A percentile compares a stretch with the other conserved stretches of the same genome.
These are phyloP conservation scores for Tiliacea citrago DNA, from an alignment of 2,888 invertebrate species.

Conservation along the genomic window DNA sequence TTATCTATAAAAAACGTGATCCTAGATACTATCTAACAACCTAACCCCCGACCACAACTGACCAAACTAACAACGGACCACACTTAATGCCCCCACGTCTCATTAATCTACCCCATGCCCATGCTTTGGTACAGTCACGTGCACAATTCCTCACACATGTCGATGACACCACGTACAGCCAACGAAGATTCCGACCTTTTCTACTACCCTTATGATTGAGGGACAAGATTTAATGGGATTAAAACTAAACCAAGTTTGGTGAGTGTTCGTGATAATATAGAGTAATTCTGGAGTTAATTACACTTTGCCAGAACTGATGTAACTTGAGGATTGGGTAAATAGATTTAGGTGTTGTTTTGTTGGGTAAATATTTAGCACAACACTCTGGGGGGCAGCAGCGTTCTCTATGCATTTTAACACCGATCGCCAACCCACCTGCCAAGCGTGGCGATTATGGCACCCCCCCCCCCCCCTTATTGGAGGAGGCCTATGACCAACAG, in stretches of 20 bases:
- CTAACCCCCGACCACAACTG: not conserved
- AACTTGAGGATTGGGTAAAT: conserved; percentile 53
- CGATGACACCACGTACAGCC: conserved; percentile 58
- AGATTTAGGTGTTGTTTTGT: conserved; percentile 47
- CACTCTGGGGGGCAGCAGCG: too few species aligned
- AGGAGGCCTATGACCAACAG: too few species aligned
- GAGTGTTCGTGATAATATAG: conserved; percentile 54
- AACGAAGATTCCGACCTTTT: conserved; percentile 63
- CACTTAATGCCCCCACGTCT: conserved; percentile 21
- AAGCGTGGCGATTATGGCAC: too few species aligned
- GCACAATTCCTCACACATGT: conserved; percentile 47
- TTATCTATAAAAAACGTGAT: not conserved
- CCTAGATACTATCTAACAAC: not conserved
- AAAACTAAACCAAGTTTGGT: conserved; percentile 57
- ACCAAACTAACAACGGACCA: not conserved
- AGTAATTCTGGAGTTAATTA: conserved; percentile 56
- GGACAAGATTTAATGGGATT: conserved; percentile 67
- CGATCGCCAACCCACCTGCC: too few species aligned
- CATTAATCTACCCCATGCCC: conserved; percentile 46
- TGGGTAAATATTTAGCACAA: conserved; percentile 33
- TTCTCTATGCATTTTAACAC: too few species aligned
- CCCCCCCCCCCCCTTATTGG: too few species aligned
- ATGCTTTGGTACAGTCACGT: conserved; percentile 53
- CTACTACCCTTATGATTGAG: conserved; percentile 62
- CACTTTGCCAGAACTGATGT: conserved; percentile 50